These are phyloP conservation scores for Athalia cordata DNA, from an alignment of 2,888 invertebrate genomes.

Conservation along the genomic window DNA sequence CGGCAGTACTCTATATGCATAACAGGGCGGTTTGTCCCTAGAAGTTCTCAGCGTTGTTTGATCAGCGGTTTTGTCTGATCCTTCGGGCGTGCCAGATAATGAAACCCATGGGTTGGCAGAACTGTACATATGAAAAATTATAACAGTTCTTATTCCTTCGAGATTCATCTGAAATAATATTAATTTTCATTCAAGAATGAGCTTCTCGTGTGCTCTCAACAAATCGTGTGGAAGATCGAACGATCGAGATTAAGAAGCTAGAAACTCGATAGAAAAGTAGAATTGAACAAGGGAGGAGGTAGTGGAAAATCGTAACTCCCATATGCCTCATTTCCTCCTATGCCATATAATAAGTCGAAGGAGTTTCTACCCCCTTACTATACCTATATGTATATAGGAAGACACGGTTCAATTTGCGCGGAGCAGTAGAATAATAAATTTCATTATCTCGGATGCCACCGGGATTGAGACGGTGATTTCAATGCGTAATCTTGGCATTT, in stretches of 20 bases:
- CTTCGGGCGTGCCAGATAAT: neutral
- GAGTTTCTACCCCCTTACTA: no score
- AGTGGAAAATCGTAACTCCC: neutral
- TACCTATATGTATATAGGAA: no score
- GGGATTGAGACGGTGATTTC: no score
- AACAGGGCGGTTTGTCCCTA: no score
- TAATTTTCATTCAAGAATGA: conserved; percentile 7
- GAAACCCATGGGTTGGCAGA: neutral
- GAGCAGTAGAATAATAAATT: no score
- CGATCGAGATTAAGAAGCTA: conserved; percentile 12
- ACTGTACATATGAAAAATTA: neutral
- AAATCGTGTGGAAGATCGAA: conserved; percentile 29
- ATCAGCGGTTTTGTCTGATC: conserved; percentile 21
- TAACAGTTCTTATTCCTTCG: neutral
- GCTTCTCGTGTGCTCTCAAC: neutral
- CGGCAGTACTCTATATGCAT: no score
- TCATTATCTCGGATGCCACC: no score
- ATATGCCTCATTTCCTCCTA: neutral
- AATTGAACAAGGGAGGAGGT: neutral
- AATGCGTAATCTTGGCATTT: no score
- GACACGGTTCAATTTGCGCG: no score
- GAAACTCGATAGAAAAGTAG: neutral
- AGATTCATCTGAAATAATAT: conserved; percentile 13
- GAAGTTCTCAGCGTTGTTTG: neutral
- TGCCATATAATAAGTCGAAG: no score